A percentile compares a stretch with the other conserved stretches of the same genome.
These are phyloP conservation scores for Staurois parvus DNA, from an alignment of 2,797 vertebrate genomes.

Conservation along the genomic window DNA sequence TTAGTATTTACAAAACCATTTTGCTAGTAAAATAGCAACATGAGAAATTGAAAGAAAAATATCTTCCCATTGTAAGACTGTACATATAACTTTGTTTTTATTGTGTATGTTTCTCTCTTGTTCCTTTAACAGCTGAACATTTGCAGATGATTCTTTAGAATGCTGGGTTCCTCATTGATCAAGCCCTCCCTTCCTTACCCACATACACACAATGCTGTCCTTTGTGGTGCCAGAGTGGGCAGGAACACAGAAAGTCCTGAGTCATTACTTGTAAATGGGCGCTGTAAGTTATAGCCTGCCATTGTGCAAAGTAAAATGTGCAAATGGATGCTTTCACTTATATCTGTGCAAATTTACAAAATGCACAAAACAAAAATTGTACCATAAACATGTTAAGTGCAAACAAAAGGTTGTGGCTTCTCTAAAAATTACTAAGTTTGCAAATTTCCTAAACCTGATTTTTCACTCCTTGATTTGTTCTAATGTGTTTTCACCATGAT, in stretches of 20 bases:
- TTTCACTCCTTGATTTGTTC: too few relatives aligned
- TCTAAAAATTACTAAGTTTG: too few relatives aligned
- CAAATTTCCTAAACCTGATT: too few relatives aligned
- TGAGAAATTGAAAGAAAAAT: too few relatives aligned
- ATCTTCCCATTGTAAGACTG: too few relatives aligned
- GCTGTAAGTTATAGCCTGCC: not conserved
- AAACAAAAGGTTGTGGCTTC: too few relatives aligned
- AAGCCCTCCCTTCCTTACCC: not conserved
- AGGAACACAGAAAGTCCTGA: conserved; percentile 27
- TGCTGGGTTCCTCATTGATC: conserved; percentile 1
- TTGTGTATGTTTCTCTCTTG: too few relatives aligned
- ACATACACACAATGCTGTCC: conserved; percentile 31
- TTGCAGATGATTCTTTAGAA: conserved; percentile 33
- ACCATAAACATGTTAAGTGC: not conserved
- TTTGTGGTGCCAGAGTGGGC: conserved; percentile 33
- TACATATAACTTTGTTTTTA: too few relatives aligned
- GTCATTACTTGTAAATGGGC: conserved; percentile 15
- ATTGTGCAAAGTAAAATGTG: not conserved
- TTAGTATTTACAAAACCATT: too few relatives aligned
- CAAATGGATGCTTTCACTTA: not conserved
- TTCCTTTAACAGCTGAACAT: not conserved
- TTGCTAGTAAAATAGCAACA: too few relatives aligned
- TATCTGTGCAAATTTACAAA: not conserved
- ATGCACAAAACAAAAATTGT: not conserved
- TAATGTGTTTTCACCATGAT: too few relatives aligned